These are phyloP conservation scores for Myiozetetes cayanensis DNA, from an alignment of 2,113 vertebrate species.

Conservation along the genomic window DNA sequence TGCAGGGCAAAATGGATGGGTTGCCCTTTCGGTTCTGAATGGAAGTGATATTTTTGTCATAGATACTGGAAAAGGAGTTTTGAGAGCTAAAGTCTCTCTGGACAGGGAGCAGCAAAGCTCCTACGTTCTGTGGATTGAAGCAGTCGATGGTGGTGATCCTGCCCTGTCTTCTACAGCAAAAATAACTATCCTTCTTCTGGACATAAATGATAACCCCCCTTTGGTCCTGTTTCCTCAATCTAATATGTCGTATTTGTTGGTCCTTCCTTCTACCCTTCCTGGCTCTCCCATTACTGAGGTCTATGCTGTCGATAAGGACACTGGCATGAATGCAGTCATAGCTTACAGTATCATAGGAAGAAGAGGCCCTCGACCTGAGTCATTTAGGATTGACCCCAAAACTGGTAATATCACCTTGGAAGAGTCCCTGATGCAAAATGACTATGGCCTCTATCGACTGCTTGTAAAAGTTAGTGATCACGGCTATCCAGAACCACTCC, in stretches of 20 bases:
- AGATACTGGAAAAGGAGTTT: slow-evolving; percentile 89
- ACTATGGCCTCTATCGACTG: slow-evolving; percentile 92
- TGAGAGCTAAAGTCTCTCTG: slow-evolving; percentile 90
- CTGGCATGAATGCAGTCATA: slow-evolving; percentile 98
- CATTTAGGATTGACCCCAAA: slow-evolving; percentile 91
- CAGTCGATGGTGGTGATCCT: slow-evolving; percentile 91
- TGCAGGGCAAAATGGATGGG: slow-evolving; percentile 91
- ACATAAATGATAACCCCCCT: slow-evolving; percentile 98
- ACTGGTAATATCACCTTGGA: slow-evolving; percentile 98
- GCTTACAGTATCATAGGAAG: slow-evolving; percentile 96
- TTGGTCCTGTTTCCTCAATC: slow-evolving; percentile 96
- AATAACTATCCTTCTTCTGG: slow-evolving; percentile 93
- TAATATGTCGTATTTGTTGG: slow-evolving; percentile 94
- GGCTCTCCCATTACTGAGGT: slow-evolving; percentile 97
- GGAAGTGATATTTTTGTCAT: slow-evolving; percentile 97
- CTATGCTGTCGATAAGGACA: slow-evolving; percentile 96
- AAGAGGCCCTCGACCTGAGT: slow-evolving; percentile 89
- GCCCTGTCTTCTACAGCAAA: slow-evolving; percentile 90
- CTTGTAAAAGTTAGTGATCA: slow-evolving; percentile 97
- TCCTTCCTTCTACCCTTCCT: slow-evolving; percentile 91
- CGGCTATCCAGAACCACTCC: slow-evolving; percentile 93
- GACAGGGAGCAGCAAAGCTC: slow-evolving; percentile 97
- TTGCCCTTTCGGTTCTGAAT: slow-evolving; percentile 93
- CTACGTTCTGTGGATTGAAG: slow-evolving; percentile 92
- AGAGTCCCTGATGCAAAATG: slow-evolving; percentile 85